Percentiles rank a stretch among this genome's conserved stretches.
Evolutionary conservation across 1,140 invertebrate species (phyloP).

Genomic region (Augochlora pura): DNA sequence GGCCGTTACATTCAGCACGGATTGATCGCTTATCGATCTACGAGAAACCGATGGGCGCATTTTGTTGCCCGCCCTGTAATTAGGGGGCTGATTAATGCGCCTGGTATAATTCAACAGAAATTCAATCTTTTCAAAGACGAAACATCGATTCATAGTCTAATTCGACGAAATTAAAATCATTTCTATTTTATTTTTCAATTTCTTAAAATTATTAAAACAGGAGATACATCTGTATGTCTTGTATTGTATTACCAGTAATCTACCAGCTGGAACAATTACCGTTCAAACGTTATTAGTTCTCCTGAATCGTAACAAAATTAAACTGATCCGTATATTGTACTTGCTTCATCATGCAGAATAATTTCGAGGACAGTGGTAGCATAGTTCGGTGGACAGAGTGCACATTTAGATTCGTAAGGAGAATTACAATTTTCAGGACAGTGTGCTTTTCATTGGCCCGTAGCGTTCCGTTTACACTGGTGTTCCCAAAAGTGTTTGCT

Average conservation of each 20-base stretch:
- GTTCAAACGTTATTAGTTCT: too few species aligned
- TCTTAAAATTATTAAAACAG: too few species aligned
- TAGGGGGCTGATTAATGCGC: background rate
- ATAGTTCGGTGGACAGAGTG: too few species aligned
- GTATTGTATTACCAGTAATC: too few species aligned
- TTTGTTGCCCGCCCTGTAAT: background rate
- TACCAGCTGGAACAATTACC: too few species aligned
- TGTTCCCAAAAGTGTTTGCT: slow-evolving; percentile 54
- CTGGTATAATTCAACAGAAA: background rate
- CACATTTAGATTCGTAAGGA: slow-evolving; percentile 5
- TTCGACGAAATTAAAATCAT: too few species aligned
- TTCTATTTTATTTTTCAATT: too few species aligned
- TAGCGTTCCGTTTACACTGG: slow-evolving; percentile 41
- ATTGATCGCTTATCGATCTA: slow-evolving; percentile 55
- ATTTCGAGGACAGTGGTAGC: background rate
- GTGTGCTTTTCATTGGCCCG: slow-evolving; percentile 19
- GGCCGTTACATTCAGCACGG: slow-evolving; percentile 48
- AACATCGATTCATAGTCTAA: too few species aligned
- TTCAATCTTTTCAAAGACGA: too few species aligned
- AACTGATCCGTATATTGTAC: background rate
- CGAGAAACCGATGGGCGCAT: background rate
- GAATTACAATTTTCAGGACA: slow-evolving; percentile 11
- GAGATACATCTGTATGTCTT: too few species aligned
- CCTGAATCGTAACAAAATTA: background rate
- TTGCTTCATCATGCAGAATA: background rate